These are phyloP conservation scores for Helicolenus hilgendorfi DNA, from an alignment of 2,797 vertebrate genomes.

Conservation along the genomic window DNA sequence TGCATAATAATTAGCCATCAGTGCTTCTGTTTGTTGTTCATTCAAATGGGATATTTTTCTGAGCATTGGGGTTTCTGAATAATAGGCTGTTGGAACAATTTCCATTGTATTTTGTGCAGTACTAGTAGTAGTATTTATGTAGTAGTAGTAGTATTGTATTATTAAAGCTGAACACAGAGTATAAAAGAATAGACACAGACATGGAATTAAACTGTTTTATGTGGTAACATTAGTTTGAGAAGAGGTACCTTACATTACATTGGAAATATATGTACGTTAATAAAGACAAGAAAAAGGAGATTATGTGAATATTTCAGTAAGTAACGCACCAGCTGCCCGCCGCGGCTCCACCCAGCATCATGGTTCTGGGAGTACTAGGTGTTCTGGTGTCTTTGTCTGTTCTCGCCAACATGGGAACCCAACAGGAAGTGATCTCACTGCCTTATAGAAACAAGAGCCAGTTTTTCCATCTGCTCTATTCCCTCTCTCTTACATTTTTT, in stretches of 20 bases:
- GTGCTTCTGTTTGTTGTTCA: no score
- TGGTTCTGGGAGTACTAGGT: background rate
- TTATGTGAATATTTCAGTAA: background rate
- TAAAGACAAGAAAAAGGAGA: background rate
- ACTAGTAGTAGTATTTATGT: no score
- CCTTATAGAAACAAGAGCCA: constrained; percentile 1
- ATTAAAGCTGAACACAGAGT: background rate
- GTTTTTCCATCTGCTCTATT: constrained; percentile 12
- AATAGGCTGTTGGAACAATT: no score
- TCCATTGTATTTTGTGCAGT: no score
- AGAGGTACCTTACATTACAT: background rate
- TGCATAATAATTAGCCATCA: no score
- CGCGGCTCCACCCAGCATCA: background rate
- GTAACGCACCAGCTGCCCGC: background rate
- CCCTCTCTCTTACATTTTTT: background rate
- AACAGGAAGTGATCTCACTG: constrained; percentile 51
- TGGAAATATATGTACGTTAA: background rate
- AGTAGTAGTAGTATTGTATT: background rate
- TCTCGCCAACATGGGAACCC: background rate
- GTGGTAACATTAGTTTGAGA: background rate
- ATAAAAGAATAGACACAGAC: background rate
- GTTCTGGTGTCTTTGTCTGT: background rate
- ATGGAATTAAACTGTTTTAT: background rate
- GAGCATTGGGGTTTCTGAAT: no score
- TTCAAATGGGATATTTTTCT: no score